Evolutionary conservation across 2,113 vertebrate genomes (phyloP).

Genomic region (Mohoua ochrocephala): DNA sequence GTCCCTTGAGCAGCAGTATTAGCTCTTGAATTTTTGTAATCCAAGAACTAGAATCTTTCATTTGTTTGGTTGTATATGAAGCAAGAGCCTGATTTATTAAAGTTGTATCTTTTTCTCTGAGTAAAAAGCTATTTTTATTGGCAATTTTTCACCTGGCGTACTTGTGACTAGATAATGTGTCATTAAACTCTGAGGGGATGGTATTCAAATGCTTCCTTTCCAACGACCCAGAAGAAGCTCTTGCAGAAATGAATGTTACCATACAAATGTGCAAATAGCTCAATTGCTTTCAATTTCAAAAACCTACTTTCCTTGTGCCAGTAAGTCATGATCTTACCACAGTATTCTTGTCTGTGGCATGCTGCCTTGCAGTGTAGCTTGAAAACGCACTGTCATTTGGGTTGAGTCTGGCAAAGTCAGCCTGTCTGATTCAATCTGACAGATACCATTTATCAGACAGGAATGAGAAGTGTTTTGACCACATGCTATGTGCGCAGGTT

Average conservation of each 20-base stretch:
- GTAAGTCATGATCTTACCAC: neutral
- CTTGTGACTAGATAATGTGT: slow-evolving; percentile 29
- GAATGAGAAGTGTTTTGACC: neutral
- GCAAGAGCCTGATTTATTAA: slow-evolving; percentile 18
- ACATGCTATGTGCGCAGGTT: neutral
- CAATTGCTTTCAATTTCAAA: neutral
- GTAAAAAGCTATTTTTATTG: slow-evolving; percentile 42
- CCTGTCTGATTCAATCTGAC: neutral
- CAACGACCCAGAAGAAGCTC: neutral
- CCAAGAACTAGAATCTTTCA: slow-evolving; percentile 25
- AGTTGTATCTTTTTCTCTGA: slow-evolving; percentile 17
- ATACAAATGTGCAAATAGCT: neutral
- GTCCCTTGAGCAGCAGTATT: slow-evolving; percentile 49
- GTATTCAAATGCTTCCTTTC: slow-evolving; percentile 41
- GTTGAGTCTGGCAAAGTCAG: neutral
- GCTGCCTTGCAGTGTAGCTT: neutral
- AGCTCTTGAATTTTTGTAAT: slow-evolving; percentile 25
- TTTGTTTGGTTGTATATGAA: slow-evolving; percentile 12
- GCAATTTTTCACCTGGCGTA: slow-evolving; percentile 17
- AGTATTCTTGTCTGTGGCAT: neutral
- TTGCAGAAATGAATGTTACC: slow-evolving; percentile 11
- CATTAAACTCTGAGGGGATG: slow-evolving; percentile 54
- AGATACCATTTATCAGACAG: neutral
- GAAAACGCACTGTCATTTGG: rapidly evolving
- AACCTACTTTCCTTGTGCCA: slow-evolving; percentile 7